Conservation (phyloP, 2,113 vertebrate genomes). For the Numenius arquata region DNA sequence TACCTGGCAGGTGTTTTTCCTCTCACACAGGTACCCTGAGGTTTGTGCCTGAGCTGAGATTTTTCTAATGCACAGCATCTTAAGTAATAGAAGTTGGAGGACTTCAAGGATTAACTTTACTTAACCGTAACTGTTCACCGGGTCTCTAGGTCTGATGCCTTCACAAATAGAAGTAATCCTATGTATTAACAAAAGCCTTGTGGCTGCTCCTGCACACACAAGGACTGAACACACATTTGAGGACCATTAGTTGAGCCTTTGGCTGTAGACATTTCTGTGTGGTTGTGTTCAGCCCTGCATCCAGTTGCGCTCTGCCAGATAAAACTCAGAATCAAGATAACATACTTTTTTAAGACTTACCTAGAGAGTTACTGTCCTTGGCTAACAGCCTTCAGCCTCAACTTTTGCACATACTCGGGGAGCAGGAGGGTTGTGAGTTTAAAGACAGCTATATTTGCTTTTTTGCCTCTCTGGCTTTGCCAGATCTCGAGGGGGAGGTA, state of each 20-base stretch:
- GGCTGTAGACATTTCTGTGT: not conserved
- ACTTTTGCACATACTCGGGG: not conserved
- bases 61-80: not conserved
- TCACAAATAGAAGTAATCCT: not conserved
- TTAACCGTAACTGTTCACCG: not conserved
- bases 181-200: not conserved
- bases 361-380: not conserved
- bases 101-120: not conserved
- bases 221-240: not conserved
- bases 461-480: not conserved
- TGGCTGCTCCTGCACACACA: not conserved
- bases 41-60: not conserved
- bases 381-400: not conserved
- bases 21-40: not conserved
- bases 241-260: not conserved
- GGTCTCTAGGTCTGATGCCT: not conserved
- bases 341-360: not conserved
- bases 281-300: not conserved
- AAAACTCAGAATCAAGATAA: not conserved
- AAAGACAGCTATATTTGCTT: not conserved
- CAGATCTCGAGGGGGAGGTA: not conserved
- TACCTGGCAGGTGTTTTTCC: not conserved
- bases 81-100: not conserved
- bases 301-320: not conserved
- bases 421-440: not conserved